phyloP scores from a whole-genome alignment of 2,797 vertebrate species.

The Acropternis orthonyx region DNA sequence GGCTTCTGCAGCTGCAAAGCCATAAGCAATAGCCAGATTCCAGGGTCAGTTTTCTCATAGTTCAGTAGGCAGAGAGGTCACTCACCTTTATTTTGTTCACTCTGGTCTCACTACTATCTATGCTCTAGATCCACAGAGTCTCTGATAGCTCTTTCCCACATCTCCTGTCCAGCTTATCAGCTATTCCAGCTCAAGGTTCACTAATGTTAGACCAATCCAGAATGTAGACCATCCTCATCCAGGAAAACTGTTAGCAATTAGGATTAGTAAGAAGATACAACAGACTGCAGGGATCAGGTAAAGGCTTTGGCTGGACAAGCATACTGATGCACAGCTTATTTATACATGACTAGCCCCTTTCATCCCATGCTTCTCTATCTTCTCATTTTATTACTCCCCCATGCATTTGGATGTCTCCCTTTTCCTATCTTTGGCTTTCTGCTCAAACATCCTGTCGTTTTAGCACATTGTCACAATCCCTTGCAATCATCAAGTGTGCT shows the following conservation, averaged over 20 bases:
- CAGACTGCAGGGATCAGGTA: not conserved
- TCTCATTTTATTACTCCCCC: not conserved
- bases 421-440: not conserved
- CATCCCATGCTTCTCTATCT: not conserved
- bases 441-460: not conserved
- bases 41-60: not conserved
- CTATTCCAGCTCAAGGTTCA: not conserved
- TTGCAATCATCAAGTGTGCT: not conserved
- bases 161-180: not conserved
- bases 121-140: not conserved
- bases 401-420: not conserved
- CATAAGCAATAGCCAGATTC: not conserved
- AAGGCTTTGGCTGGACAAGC: not conserved
- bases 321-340: not conserved
- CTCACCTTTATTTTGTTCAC: not conserved
- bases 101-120: rapidly evolving
- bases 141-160: not conserved
- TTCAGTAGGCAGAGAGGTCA: not conserved
- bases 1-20: not conserved
- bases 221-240: not conserved
- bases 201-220: rapidly evolving
- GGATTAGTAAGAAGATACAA: not conserved
- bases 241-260: not conserved
- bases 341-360: not conserved
- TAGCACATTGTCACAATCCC: not conserved